These are phyloP conservation scores for Pardalotus punctatus DNA, from an alignment of 2,113 vertebrate genomes.

Conservation along the genomic window DNA sequence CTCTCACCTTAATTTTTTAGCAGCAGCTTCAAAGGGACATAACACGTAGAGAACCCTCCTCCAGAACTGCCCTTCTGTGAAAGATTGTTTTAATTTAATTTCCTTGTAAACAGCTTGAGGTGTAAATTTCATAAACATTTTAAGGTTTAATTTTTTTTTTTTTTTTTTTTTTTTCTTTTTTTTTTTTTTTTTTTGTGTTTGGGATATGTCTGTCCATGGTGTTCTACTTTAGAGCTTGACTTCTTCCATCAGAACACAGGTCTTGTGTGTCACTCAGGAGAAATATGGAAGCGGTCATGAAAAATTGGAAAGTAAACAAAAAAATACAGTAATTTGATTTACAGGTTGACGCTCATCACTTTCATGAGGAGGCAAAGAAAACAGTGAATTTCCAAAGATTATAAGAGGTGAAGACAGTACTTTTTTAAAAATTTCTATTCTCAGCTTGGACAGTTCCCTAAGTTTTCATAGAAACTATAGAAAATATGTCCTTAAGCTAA, in stretches of 20 bases:
- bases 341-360: not conserved
- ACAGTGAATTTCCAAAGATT: not conserved
- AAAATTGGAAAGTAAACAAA: not conserved
- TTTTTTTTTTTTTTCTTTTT: not conserved
- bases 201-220: not conserved
- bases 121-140: not conserved
- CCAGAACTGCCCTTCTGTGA: not conserved
- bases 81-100: constrained; percentile 5
- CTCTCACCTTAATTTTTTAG: constrained; percentile 29
- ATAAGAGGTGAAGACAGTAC: not conserved
- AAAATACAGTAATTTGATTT: not conserved
- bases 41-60: not conserved
- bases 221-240: not conserved
- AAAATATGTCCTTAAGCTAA: not conserved
- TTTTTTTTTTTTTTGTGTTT: not conserved
- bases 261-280: not conserved
- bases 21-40: not conserved
- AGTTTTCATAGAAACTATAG: not conserved
- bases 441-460: not conserved
- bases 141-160: not conserved
- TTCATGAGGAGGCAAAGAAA: not conserved
- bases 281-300: not conserved
- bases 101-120: not conserved
- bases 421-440: not conserved
- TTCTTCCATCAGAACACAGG: not conserved